A percentile compares a stretch with the other conserved stretches of the same genome.
Conservation (phyloP, 2,888 invertebrate species). For the Carpatolechia fugitivella region DNA sequence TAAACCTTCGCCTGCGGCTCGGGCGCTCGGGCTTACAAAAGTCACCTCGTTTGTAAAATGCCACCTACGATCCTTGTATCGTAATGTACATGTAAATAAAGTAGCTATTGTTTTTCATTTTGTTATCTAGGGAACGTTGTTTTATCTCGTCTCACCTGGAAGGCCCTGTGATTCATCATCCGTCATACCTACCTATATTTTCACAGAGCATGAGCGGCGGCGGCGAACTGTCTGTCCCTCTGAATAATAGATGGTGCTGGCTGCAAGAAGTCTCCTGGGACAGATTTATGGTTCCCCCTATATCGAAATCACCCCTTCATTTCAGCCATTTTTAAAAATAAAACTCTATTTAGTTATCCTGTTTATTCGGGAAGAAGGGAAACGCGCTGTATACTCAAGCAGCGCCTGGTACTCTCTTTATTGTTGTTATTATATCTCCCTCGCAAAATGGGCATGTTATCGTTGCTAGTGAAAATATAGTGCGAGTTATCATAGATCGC, state of each 20-base stretch:
- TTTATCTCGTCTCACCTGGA: conserved; percentile 24
- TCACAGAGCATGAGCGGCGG: conserved; percentile 23
- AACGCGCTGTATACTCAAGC: conserved; percentile 2
- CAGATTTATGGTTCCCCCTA: conserved; percentile 54
- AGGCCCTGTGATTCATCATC: conserved; percentile 40
- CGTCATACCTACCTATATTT: conserved; percentile 42
- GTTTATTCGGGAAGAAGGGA: conserved; percentile 20
- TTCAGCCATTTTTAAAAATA: conserved; percentile 43
- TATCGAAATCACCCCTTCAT: conserved; percentile 42
- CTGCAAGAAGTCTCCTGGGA: conserved; percentile 51
- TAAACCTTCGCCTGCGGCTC: too few species aligned
- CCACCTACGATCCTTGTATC: too few species aligned
- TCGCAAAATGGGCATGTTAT: conserved; percentile 34
- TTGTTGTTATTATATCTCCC: conserved; percentile 33
- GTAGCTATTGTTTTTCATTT: background rate
- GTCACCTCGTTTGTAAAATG: too few species aligned
- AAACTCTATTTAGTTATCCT: conserved; percentile 31
- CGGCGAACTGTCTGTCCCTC: conserved; percentile 44
- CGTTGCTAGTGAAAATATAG: conserved; percentile 37
- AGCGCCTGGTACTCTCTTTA: conserved; percentile 23
- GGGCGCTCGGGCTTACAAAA: too few species aligned
- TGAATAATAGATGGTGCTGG: conserved; percentile 57
- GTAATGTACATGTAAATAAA: too few species aligned
- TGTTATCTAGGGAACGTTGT: conserved; percentile 8
- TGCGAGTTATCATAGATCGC: conserved; percentile 53